Base-by-base conservation (phyloP, 2,113 vertebrate genomes). In the Nycticryphes semicollaris region DNA sequence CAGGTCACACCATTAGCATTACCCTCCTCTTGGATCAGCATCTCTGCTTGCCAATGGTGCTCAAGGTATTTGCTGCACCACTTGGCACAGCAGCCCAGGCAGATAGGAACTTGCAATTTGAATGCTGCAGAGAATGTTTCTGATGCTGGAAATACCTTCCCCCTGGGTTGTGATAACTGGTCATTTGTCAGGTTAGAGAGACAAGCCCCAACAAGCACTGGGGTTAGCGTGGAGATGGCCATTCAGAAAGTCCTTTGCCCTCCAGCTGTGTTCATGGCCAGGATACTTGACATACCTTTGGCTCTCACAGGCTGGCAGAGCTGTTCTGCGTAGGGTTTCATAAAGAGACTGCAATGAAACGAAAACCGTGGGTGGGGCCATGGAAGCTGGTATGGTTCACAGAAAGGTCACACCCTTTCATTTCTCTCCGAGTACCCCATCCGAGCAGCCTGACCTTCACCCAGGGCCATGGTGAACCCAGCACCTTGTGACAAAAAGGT, bases 141-240 rank as follows among this genome's bases (percentile, higher is more conserved):
- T 63, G 25, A 25, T 47, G 64, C 68, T 82, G 41, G 72, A 68
- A 90, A 73, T 20, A 59, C 51, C 50, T 66, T 70, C n/a, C 56
- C 1, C 5, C 33, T 60, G 37, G 43, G 47, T 76, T 78, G 76
- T 14, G 31, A 50, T 30, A 41, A 31, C 23, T 53, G 19, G 8
- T 11, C 63, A n/a, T n/a, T 84, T 77, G 37, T 31, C 76, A 89
- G 54, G 70, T 56, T 53, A 57, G 75, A 73, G 47, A 73, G 39
- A 84, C 75, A 89, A 92, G 81, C 35, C 83, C n/a, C 43, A 77
- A 1, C 62, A 53, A 81, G 59, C 4, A 3, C 35, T 30, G 25
- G 31, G n/a, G 64, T 82, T 60, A 88, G 77, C 57, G 59, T 85
- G 67, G 77, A 95, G 80, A 91, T 78, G 91, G 81, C 87, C 89